Evolutionary conservation across 2,797 vertebrate genomes (phyloP), one percentile per base, ranked within the genome.

Genomic region (Clarias platycephalus): DNA sequence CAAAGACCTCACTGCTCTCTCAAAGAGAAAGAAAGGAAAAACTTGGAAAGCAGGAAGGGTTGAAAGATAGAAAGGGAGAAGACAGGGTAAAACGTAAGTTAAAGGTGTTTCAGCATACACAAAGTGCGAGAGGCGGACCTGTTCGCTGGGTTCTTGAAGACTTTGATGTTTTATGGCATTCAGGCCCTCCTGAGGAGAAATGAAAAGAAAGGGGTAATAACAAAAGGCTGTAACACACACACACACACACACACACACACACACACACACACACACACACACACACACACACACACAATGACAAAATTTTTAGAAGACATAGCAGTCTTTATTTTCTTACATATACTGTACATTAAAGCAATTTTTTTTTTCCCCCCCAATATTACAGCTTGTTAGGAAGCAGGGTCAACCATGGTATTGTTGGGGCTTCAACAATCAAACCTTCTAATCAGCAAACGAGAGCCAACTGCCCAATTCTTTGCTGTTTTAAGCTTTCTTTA

Each of bases 1-100:
- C 93, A 93, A 91, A 91, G 90, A 92, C 92, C 80, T 92, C 91
- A 91, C 93, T 93, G 92, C 90, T 92, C 58, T 37, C 68, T 57
- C 1, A 63, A 22, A 82, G 53, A 85, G 80, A 26, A 18, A 94
- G 92, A 94, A 90, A 91, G 90, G 74, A 91, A 92, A 93, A 92
- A 94, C 75, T 79, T 77, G 80, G 79, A 31, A 62, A 78, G 63
- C 13, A 60, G 67, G 57, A 53, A 44, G 60, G 53, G 4, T 24
- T 55, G 60, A 68, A 12, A 71, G 12, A 58, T 55, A 79, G 60
- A 62, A 94, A 92, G 93, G 93, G 93, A 84, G 92, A 89, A 90
- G 90, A 93, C 90, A 91, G 93, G 88, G 28, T 12, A 58, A 60
- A 78, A 77, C 75, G 7, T 10, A 57, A 55, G 24, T 72, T 3